Evolutionary conservation across 1,140 invertebrate genomes (phyloP).

Genomic region (Caenorhabditis latens): DNA sequence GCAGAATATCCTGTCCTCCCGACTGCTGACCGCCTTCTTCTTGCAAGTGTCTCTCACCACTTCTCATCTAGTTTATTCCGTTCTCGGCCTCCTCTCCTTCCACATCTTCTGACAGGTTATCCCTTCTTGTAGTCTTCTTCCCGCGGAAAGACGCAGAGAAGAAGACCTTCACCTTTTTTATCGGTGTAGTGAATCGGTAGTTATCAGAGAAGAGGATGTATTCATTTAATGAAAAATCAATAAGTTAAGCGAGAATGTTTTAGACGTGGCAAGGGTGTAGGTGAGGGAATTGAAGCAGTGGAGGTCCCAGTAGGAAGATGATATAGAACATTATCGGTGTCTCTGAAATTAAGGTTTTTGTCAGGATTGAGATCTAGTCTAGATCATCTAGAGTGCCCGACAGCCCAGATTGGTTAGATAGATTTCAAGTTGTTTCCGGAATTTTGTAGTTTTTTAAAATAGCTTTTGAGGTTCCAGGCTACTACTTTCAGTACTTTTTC

Average conservation of each 20-base stretch:
- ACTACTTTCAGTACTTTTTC: neutral
- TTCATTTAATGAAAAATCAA: slow-evolving; percentile 14
- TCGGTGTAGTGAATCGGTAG: slow-evolving; percentile 8
- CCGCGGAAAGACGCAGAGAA: slow-evolving; percentile 18
- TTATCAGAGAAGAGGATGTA: neutral
- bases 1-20: neutral
- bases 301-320: neutral
- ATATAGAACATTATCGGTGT: neutral
- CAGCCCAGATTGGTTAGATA: no score
- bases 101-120: slow-evolving; percentile 28
- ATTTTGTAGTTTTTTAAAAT: no score
- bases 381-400: no score
- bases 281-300: no score
- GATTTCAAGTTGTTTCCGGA: no score
- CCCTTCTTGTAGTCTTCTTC: neutral
- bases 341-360: neutral
- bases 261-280: neutral
- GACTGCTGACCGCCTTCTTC: neutral
- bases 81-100: slow-evolving; percentile 36
- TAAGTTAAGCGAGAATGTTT: neutral
- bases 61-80: slow-evolving; percentile 48
- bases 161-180: slow-evolving; percentile 46
- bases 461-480: no score
- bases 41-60: slow-evolving; percentile 21
- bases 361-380: no score